Percentiles rank a stretch among this genome's conserved stretches.
These are phyloP conservation scores for Propithecus coquereli DNA, from an alignment of 2,113 vertebrate species.

Conservation along the genomic window DNA sequence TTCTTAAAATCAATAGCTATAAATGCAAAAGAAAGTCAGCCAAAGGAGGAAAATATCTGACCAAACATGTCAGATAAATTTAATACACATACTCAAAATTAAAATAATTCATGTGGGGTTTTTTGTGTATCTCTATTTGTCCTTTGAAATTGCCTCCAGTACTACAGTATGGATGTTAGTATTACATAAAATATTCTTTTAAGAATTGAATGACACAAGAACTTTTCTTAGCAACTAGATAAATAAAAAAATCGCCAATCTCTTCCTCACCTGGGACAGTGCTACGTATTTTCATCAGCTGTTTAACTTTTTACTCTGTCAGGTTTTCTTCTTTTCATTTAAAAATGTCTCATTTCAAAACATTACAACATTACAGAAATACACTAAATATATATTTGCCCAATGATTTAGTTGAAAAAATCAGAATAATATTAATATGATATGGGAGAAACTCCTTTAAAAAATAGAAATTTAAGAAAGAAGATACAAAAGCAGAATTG, in stretches of 20 bases:
- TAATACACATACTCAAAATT: not conserved
- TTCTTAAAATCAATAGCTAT: conserved; percentile 4
- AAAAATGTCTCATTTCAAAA: conserved; percentile 41
- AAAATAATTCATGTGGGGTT: not conserved
- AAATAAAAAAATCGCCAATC: not conserved
- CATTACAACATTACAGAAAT: not conserved
- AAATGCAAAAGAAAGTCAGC: not conserved
- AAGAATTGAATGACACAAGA: conserved; percentile 1
- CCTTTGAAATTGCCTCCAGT: not conserved
- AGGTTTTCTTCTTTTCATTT: conserved; percentile 6
- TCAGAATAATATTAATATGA: conserved; percentile 23
- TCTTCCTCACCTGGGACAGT: not conserved
- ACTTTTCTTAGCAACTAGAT: conserved; percentile 8
- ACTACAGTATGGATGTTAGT: not conserved
- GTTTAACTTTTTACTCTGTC: not conserved
- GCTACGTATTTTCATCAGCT: not conserved
- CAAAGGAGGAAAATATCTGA: not conserved
- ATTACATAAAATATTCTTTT: not conserved
- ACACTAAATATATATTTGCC: not conserved
- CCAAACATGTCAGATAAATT: not conserved
- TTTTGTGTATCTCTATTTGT: not conserved
- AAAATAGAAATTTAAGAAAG: not conserved
- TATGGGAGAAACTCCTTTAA: not conserved
- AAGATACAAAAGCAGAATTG: conserved; percentile 20
- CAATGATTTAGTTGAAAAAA: not conserved